Base-by-base conservation (phyloP, 2,113 vertebrate species). In the Sander vitreus region DNA sequence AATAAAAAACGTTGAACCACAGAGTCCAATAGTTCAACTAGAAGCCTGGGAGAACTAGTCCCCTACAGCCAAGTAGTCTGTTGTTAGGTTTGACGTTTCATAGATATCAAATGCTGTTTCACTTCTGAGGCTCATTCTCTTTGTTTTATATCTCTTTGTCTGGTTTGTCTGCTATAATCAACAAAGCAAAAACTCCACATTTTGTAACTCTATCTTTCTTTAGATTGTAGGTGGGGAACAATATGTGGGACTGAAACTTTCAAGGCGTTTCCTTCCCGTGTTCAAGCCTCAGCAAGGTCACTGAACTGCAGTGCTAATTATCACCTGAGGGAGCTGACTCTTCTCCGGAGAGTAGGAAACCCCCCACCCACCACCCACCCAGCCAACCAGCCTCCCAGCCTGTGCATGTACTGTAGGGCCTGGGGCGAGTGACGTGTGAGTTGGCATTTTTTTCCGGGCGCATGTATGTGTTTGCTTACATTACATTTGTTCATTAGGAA, bases 301-400 rank as follows among this genome's bases (percentile, higher is more conserved):
- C 70, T 70, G 77, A 89, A 86, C 55, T 69, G 64, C 84, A 76
- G 65, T 65, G 45, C 81, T 93, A 91, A 94, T 94, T 88, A 91
- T 91, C 78, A 91, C 92, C 86, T 80, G 78, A 80, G 88, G 92
- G 64, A 62, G 58, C 58, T 39, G 18, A 11, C 55, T 84, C 81
- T 68, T 70, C 86, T 91, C 51, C 1, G 19, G 64, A 84, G 76
- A 85, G 39, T 48, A 19, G 54, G 60, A 80, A 59, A 59, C 50
- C 64, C 76, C 19, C n/a, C 62, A 16, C 4, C 7, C 45, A 48
- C 78, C 36, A 10, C 19, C 25, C 57, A 4, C 6, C 5, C 80
- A 16, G 47, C 25, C 57, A 4, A 5, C 5, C 80, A 16, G 47
- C 65, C 70, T 66, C 57, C 27, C 72, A 50, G 55, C 55, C 76